Conservation (phyloP, 2,888 invertebrate genomes). For the Pinctada fucata region DNA sequence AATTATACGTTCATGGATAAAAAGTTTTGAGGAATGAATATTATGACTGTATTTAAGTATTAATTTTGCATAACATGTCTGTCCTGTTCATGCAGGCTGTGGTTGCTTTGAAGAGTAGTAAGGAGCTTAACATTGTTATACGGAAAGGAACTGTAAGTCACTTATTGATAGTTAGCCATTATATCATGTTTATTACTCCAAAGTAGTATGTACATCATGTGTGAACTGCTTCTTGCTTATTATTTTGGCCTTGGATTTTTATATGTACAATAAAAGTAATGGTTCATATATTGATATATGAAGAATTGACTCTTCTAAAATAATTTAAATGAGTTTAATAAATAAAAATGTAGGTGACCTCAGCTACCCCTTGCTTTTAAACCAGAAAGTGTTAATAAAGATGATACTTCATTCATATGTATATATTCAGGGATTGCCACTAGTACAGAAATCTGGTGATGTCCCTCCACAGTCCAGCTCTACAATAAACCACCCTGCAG, state of each 20-base stretch:
- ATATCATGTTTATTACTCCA: background rate
- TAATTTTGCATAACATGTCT: no score
- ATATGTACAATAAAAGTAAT: no score
- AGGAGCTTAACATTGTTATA: conserved; percentile 86
- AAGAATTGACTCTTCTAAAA: no score
- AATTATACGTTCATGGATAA: no score
- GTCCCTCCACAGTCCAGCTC: background rate
- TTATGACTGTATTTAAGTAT: no score
- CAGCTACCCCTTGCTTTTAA: no score
- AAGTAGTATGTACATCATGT: background rate
- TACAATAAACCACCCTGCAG: background rate
- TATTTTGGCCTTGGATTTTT: background rate
- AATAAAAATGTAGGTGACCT: no score
- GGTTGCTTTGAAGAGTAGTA: conserved; percentile 87
- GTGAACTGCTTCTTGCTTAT: background rate
- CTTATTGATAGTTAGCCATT: background rate
- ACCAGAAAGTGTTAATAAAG: no score
- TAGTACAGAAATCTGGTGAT: background rate
- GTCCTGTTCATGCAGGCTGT: conserved; percentile 80
- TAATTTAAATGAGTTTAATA: no score
- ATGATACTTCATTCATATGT: background rate
- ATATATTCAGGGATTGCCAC: conserved; percentile 26
- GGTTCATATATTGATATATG: no score
- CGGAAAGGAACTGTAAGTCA: conserved; percentile 86
- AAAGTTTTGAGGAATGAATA: no score